phyloP scores from a whole-genome alignment of 2,888 invertebrate species.

The Epistrophella euchroma region DNA sequence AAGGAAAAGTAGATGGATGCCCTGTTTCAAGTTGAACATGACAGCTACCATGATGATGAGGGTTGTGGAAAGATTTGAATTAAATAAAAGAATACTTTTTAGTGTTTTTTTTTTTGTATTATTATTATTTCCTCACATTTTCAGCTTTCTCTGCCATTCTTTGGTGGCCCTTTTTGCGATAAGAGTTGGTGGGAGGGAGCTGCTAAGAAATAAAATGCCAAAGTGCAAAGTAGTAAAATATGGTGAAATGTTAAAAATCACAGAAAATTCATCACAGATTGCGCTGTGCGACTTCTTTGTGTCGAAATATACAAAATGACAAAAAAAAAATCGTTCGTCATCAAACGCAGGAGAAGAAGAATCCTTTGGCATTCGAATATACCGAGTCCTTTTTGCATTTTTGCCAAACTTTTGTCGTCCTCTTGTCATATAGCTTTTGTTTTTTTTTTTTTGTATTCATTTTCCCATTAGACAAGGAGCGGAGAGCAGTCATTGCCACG shows the following conservation, averaged over 20 bases:
- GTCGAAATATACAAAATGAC: slow-evolving; percentile 28
- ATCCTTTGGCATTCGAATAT: slow-evolving; percentile 28
- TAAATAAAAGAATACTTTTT: slow-evolving; percentile 66
- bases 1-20: slow-evolving; percentile 63
- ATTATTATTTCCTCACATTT: slow-evolving; percentile 5
- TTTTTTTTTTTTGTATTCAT: neutral
- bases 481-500: slow-evolving; percentile 63
- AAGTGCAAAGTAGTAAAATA: slow-evolving; percentile 65
- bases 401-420: slow-evolving; percentile 18
- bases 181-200: neutral
- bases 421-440: slow-evolving; percentile 1
- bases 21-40: slow-evolving; percentile 73
- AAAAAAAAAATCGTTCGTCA: slow-evolving; percentile 7
- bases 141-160: neutral
- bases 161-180: neutral
- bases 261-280: slow-evolving; percentile 68
- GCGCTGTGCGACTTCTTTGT: slow-evolving; percentile 26
- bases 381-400: slow-evolving; percentile 22
- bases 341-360: slow-evolving; percentile 6
- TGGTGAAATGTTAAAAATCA: slow-evolving; percentile 65
- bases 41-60: slow-evolving; percentile 74
- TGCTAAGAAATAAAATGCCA: slow-evolving; percentile 37
- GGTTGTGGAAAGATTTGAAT: slow-evolving; percentile 73
- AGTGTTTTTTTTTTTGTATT: neutral
- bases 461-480: neutral